Percentiles rank a stretch among this genome's conserved stretches.
Evolutionary conservation across 2,113 vertebrate genomes (phyloP).

Genomic region (Nothoprocta perdicaria): DNA sequence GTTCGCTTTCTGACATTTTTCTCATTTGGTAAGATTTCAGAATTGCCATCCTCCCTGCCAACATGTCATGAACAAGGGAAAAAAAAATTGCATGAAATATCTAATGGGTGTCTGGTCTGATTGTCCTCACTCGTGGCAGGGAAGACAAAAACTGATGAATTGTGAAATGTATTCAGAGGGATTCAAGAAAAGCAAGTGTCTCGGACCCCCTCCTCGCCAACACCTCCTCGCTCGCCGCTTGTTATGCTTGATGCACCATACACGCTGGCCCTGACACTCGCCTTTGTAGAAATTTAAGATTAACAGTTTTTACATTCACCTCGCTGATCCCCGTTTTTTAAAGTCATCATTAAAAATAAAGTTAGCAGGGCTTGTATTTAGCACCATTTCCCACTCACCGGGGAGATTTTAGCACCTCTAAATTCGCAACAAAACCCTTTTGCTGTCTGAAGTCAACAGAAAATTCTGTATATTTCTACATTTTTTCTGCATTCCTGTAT

Average conservation of each 20-base stretch:
- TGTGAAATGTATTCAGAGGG: conserved; percentile 99
- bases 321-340: conserved; percentile 73
- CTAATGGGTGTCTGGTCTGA: conserved; percentile 99
- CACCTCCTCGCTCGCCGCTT: conserved; percentile 82
- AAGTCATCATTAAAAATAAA: conserved; percentile 83
- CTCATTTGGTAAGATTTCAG: conserved; percentile 98
- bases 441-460: conserved; percentile 48
- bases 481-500: neutral
- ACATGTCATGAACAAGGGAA: conserved; percentile 94
- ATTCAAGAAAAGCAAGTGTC: conserved; percentile 97
- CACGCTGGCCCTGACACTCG: conserved; percentile 83
- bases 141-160: conserved; percentile 99
- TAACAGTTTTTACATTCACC: conserved; percentile 83
- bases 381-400: conserved; percentile 56
- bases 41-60: conserved; percentile 98
- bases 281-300: conserved; percentile 87
- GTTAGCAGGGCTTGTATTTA: conserved; percentile 71
- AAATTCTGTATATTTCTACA: neutral
- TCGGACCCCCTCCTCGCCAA: conserved; percentile 83
- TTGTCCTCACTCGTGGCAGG: conserved; percentile 99
- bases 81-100: conserved; percentile 94
- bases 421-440: conserved; percentile 63
- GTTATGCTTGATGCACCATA: conserved; percentile 83
- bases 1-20: conserved; percentile 98
- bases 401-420: conserved; percentile 65